Evolutionary conservation across 2,888 invertebrate genomes (phyloP).

Genomic region (Bellardia bayeri): DNA sequence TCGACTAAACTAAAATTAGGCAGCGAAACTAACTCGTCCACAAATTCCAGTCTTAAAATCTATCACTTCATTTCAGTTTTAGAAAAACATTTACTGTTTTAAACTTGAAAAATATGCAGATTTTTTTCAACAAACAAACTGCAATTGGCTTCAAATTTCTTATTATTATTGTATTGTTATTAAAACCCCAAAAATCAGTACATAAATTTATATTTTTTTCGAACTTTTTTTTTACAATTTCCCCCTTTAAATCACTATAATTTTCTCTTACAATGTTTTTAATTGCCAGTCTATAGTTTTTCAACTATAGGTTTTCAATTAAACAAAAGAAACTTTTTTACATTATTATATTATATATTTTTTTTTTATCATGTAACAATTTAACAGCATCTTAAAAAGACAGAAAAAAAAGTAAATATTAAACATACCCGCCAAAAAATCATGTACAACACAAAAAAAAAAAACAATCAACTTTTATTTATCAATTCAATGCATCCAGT

Average conservation of each 20-base stretch:
- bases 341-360: not conserved
- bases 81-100: no score
- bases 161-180: no score
- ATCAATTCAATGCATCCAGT: constrained; percentile 12
- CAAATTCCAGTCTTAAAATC: no score
- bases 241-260: constrained; percentile 45
- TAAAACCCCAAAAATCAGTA: not conserved
- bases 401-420: constrained; percentile 1
- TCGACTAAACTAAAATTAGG: no score
- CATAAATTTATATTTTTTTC: not conserved
- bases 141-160: no score
- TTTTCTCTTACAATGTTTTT: constrained; percentile 50
- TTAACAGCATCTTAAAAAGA: constrained; percentile 50
- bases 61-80: no score
- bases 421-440: constrained; percentile 6
- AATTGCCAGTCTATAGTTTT: constrained; percentile 20
- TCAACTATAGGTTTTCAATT: constrained; percentile 46
- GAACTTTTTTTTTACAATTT: constrained; percentile 33
- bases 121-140: no score
- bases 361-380: not conserved
- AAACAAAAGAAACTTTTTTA: constrained; percentile 25
- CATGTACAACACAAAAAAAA: not conserved
- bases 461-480: not conserved
- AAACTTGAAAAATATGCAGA: no score
- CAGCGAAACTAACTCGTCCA: no score